phyloP scores from a whole-genome alignment of 1,140 invertebrate genomes.

The Drosophila mojavensis region DNA sequence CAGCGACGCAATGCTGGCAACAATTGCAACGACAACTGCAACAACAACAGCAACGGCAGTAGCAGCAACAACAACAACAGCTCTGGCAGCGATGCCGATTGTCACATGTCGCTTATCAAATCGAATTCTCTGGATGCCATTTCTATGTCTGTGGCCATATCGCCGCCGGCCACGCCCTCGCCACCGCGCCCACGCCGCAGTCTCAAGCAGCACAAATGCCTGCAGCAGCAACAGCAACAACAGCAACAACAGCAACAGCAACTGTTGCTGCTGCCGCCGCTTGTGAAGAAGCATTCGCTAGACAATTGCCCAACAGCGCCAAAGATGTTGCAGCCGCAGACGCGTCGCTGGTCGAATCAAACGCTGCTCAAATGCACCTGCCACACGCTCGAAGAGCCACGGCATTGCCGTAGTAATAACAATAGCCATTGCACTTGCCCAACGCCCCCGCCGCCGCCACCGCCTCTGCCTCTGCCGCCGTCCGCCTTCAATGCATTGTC shows the following conservation, averaged over 20 bases:
- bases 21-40: background rate
- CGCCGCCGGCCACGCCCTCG: conserved; percentile 64
- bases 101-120: conserved; percentile 60
- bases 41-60: background rate
- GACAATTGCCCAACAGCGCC: conserved; percentile 51
- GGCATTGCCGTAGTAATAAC: background rate
- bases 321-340: conserved; percentile 37
- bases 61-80: background rate
- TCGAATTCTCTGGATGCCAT: conserved; percentile 81
- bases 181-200: conserved; percentile 73
- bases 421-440: conserved; percentile 41
- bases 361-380: conserved; percentile 70
- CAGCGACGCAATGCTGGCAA: conserved; percentile 43
- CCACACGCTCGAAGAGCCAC: conserved; percentile 38
- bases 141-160: conserved; percentile 68
- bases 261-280: conserved; percentile 15
- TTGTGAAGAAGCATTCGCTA: conserved; percentile 62
- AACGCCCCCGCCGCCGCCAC: background rate
- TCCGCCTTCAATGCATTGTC: conserved; percentile 24
- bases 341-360: conserved; percentile 77
- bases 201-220: conserved; percentile 74
- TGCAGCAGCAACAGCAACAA: conserved; percentile 55
- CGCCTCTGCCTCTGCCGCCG: background rate
- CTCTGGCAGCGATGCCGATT: conserved; percentile 41
- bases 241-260: conserved; percentile 35